These are phyloP conservation scores for Rhizoglyphus robini DNA, from an alignment of 1,140 invertebrate species.

Conservation along the genomic window DNA sequence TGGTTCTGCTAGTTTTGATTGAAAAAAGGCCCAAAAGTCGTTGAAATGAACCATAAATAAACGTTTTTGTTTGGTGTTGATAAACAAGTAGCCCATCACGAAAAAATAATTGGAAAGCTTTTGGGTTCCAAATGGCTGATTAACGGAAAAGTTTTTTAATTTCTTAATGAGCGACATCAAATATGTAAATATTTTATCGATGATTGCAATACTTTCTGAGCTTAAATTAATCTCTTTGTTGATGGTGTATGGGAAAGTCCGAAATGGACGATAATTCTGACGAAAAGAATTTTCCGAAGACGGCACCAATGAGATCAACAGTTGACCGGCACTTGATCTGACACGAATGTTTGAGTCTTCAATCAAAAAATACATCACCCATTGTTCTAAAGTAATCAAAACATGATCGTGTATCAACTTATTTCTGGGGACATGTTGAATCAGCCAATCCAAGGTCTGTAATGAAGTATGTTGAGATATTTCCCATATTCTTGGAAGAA, in stretches of 20 bases:
- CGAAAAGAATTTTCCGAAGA: slow-evolving; percentile 65
- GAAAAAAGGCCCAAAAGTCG: slow-evolving; percentile 82
- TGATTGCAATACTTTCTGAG: slow-evolving; percentile 19
- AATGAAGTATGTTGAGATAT: slow-evolving; percentile 72
- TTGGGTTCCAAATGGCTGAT: slow-evolving; percentile 63
- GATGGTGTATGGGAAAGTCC: slow-evolving; percentile 8
- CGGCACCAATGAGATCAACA: slow-evolving; percentile 64
- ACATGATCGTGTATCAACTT: slow-evolving; percentile 77
- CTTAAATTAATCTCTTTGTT: slow-evolving; percentile 14
- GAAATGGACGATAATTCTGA: slow-evolving; percentile 51
- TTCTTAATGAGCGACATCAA: slow-evolving; percentile 43
- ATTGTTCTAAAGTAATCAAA: slow-evolving; percentile 64
- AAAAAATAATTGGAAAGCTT: slow-evolving; percentile 84
- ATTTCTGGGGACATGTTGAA: slow-evolving; percentile 60
- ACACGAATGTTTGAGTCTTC: slow-evolving; percentile 70
- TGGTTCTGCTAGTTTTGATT: slow-evolving; percentile 84
- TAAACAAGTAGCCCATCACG: slow-evolving; percentile 71
- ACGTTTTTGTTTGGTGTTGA: slow-evolving; percentile 74
- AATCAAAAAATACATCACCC: slow-evolving; percentile 76
- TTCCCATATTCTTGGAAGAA: slow-evolving; percentile 74
- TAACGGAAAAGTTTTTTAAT: slow-evolving; percentile 64
- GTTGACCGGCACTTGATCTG: slow-evolving; percentile 64
- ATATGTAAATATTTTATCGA: slow-evolving; percentile 19
- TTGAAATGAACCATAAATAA: slow-evolving; percentile 61
- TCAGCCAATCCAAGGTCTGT: slow-evolving; percentile 78